Conservation (phyloP, 2,888 invertebrate genomes). For the Agapostemon virescens region DNA sequence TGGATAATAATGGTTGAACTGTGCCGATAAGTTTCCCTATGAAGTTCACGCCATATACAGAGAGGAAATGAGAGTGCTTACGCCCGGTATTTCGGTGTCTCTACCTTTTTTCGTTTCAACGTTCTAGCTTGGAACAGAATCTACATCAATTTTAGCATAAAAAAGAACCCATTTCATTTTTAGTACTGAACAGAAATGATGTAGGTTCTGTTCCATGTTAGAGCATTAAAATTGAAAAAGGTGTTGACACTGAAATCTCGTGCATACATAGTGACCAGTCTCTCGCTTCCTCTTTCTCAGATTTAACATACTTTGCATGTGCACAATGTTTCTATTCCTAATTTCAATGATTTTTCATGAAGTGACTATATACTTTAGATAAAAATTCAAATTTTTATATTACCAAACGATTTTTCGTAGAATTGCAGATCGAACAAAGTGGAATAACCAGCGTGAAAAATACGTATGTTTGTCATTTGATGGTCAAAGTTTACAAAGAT, state of each 20-base stretch:
- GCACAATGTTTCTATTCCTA: neutral
- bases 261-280: too few species aligned
- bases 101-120: too few species aligned
- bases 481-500: neutral
- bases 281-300: too few species aligned
- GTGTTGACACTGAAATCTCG: too few species aligned
- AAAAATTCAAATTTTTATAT: neutral
- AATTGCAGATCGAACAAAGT: neutral
- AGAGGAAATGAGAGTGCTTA: too few species aligned
- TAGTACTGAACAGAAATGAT: too few species aligned
- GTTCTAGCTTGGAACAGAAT: too few species aligned
- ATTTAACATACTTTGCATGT: neutral
- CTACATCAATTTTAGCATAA: too few species aligned
- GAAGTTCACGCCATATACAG: neutral
- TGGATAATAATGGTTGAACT: neutral
- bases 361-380: neutral
- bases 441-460: neutral
- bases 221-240: too few species aligned
- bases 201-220: too few species aligned
- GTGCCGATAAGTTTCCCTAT: constrained; percentile 3
- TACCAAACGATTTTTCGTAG: neutral
- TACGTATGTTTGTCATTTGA: neutral
- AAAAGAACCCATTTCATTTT: too few species aligned
- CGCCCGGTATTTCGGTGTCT: too few species aligned
- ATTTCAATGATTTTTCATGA: neutral